These are phyloP conservation scores for Drosophila barbarae DNA, from an alignment of 2,888 invertebrate genomes.

Conservation along the genomic window DNA sequence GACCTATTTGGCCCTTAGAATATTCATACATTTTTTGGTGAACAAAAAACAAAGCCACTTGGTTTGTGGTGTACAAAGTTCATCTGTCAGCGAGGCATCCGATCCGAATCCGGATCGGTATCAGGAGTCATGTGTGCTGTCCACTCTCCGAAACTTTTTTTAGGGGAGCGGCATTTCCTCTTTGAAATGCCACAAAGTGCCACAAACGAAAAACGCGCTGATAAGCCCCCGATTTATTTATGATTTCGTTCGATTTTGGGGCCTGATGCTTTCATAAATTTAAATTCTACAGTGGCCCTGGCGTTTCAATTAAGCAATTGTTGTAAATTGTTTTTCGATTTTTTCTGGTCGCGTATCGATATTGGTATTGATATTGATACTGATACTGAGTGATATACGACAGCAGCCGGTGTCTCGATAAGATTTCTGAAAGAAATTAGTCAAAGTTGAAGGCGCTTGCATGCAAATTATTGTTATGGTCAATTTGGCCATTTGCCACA, in stretches of 20 bases:
- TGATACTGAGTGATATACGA: conserved; percentile 66
- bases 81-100: conserved; percentile 26
- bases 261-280: conserved; percentile 63
- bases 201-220: conserved; percentile 41
- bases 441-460: conserved; percentile 57
- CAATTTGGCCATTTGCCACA: conserved; percentile 69
- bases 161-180: conserved; percentile 56
- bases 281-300: conserved; percentile 55
- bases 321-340: conserved; percentile 63
- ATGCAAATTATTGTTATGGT: conserved; percentile 72
- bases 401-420: conserved; percentile 47
- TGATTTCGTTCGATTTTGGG: conserved; percentile 64
- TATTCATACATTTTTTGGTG: not conserved
- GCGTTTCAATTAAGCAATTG: conserved; percentile 71
- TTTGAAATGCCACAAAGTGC: conserved; percentile 51
- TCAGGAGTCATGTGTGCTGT: conserved; percentile 38
- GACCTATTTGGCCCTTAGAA: conserved; percentile 11
- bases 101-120: conserved; percentile 17
- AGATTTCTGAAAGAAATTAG: conserved; percentile 59
- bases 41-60: not conserved
- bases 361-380: conserved; percentile 46
- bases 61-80: conserved; percentile 31
- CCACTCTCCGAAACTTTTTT: conserved; percentile 48
- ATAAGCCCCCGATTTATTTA: conserved; percentile 71
- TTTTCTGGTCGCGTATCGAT: conserved; percentile 13